Base-by-base conservation (phyloP, 2,888 invertebrate genomes). In the Dolichomitus sp. region DNA sequence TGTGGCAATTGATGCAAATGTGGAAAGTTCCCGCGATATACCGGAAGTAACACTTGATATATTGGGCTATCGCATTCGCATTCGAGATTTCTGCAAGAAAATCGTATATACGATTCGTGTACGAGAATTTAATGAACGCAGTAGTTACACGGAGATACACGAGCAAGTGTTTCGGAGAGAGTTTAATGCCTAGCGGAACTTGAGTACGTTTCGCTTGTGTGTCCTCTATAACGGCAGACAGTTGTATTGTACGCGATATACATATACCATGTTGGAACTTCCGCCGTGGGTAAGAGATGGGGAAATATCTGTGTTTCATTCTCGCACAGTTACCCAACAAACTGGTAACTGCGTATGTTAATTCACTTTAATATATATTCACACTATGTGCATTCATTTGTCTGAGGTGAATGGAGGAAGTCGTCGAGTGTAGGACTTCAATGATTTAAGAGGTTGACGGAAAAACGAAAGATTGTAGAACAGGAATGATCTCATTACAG, bases 361-460 rank as follows among this genome's bases (percentile, higher is more conserved):
- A 83, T 83, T 69, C 40, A 5, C 19, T 69, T 54, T n/a, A 40
- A 74, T 75, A 72, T 80, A 48, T 80, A 83, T 83, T 79, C 79
- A 79, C 57, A 30, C 70, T 57, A 50, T 17, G 33, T n/a, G 61
- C 68, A 68, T 80, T 80, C 40, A 23, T 72, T 73, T 61, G 54
- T 57, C 33, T 19, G 23, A 17, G 40, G 33, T 23, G 66, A 72
- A 83, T 61, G 19, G 14, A 66, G 48, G 48, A 37, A 70, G 72
- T 66, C 45, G 68, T 33, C 1, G 42, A 27, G 37, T n/a, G 54
- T 73, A 54, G 66, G 52, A 75, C 61, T 80, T 72, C 74, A 82
- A 79, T 78, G 79, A 74, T 81, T 73, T 80, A 83, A 78, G 48
- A 45, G 50, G 70, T 82, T 84, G 63, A 86, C 74, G 80, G 73